Evolutionary conservation across 2,797 vertebrate genomes (phyloP).

Genomic region (Strix occidentalis): DNA sequence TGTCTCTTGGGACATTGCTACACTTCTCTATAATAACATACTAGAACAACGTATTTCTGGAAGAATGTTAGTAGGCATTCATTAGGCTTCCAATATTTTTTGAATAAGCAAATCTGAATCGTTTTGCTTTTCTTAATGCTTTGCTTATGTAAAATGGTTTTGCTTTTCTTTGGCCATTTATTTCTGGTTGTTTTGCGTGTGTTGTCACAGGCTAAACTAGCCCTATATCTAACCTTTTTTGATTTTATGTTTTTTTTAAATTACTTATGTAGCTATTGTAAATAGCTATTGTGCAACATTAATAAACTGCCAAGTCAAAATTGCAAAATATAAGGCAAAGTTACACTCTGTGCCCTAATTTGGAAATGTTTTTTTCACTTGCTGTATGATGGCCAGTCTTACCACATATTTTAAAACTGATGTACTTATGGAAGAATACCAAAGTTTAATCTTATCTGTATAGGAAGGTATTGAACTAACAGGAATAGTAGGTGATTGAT

Average conservation of each 20-base stretch:
- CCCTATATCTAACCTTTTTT: background rate
- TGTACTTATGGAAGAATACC: background rate
- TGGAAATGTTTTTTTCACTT: constrained; percentile 6
- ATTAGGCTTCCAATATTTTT: background rate
- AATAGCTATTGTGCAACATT: background rate
- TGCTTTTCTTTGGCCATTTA: background rate
- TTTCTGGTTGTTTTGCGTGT: background rate
- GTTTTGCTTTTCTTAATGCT: background rate
- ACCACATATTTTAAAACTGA: background rate
- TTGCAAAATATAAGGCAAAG: background rate
- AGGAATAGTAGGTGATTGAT: background rate
- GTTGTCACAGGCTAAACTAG: background rate
- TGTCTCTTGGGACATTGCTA: background rate
- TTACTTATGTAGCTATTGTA: background rate
- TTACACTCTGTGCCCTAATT: constrained; percentile 34
- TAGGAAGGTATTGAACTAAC: background rate
- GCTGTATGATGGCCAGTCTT: background rate
- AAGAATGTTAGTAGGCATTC: background rate
- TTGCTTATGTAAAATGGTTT: background rate
- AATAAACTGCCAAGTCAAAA: background rate
- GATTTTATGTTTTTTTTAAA: background rate
- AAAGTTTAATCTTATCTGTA: background rate
- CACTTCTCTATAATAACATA: background rate
- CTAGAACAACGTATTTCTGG: background rate
- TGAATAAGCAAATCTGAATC: background rate